Evolutionary conservation across 1,140 invertebrate species (phyloP).

Genomic region (Aphelenchoides fujianensis): DNA sequence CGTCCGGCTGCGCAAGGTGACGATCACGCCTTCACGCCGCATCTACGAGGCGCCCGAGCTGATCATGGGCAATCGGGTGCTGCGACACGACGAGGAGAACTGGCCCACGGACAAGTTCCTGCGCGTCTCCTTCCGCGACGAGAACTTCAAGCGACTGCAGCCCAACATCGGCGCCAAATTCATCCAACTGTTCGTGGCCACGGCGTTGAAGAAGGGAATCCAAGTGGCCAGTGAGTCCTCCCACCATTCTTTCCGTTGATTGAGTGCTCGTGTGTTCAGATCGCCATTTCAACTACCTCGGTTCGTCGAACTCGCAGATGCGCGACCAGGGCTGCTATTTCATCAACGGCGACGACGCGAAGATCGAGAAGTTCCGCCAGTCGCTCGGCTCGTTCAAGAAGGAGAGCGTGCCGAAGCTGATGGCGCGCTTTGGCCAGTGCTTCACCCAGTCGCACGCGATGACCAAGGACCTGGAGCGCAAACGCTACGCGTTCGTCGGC

Average conservation of each 20-base stretch:
- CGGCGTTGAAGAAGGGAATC: conserved; percentile 30
- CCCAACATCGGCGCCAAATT: conserved; percentile 18
- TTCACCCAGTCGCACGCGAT: conserved; percentile 49
- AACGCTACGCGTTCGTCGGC: conserved; percentile 17
- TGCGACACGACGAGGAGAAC: conserved; percentile 32
- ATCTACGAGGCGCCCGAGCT: conserved; percentile 45
- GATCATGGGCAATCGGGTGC: conserved; percentile 45
- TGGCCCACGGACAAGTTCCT: conserved; percentile 34
- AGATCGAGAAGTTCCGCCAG: conserved; percentile 29
- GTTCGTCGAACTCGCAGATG: conserved; percentile 51
- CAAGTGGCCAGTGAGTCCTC: conserved; percentile 24
- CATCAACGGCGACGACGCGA: conserved; percentile 33
- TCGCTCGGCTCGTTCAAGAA: conserved; percentile 39
- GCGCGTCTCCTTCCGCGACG: conserved; percentile 44
- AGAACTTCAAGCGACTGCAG: conserved; percentile 28
- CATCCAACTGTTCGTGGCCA: conserved; percentile 29
- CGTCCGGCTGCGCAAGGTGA: conserved; percentile 44
- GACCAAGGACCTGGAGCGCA: conserved; percentile 32
- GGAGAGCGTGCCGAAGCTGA: conserved; percentile 49
- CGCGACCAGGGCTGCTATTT: conserved; percentile 53
- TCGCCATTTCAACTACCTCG: conserved; percentile 48
- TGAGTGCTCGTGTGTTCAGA: conserved; percentile 27
- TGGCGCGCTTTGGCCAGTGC: conserved; percentile 51
- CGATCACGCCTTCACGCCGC: conserved; percentile 44
- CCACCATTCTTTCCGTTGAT: not conserved